Percentiles rank a stretch among this genome's conserved stretches.
Conservation (phyloP, 2,113 vertebrate species). For the Rhynchopsitta pachyrhyncha region DNA sequence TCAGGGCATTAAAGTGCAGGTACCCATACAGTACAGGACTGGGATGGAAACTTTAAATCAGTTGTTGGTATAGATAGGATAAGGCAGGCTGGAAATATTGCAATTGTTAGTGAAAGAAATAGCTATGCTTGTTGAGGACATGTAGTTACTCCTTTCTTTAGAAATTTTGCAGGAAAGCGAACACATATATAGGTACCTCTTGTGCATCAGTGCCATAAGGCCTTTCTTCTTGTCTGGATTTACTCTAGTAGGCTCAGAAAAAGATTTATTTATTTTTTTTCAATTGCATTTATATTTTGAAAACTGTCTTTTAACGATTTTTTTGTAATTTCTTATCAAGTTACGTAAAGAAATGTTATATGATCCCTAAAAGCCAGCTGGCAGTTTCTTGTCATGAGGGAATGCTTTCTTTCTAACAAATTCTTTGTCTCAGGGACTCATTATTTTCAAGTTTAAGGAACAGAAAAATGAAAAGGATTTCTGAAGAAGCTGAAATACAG, state of each 20-base stretch:
- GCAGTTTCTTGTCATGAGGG: neutral
- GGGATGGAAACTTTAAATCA: neutral
- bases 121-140: neutral
- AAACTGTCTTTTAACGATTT: neutral
- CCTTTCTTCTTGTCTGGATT: neutral
- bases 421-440: neutral
- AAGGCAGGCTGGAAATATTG: neutral
- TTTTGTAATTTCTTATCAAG: neutral
- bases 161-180: neutral
- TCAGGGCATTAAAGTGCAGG: neutral
- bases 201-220: neutral
- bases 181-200: neutral
- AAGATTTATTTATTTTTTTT: neutral
- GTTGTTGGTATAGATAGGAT: neutral
- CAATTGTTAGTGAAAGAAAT: neutral
- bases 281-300: neutral
- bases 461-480: neutral
- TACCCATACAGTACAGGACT: neutral
- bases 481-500: neutral
- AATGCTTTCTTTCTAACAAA: neutral
- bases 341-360: neutral
- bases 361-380: neutral
- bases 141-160: neutral
- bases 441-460: neutral
- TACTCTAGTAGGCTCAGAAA: neutral